Evolutionary conservation across 2,113 vertebrate genomes (phyloP).

Genomic region (Columba livia): DNA sequence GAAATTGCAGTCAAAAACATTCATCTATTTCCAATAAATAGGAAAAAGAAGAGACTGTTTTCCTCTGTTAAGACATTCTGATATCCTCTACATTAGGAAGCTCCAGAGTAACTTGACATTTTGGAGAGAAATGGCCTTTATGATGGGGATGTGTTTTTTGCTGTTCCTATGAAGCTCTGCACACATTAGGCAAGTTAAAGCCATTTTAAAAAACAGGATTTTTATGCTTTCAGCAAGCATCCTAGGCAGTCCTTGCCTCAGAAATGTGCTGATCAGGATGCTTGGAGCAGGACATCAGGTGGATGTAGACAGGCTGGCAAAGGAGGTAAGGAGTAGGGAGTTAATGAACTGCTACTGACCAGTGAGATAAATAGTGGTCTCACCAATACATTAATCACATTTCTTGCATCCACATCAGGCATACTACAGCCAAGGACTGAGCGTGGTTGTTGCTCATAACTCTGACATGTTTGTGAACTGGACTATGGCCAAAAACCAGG

Average conservation of each 20-base stretch:
- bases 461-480: not conserved
- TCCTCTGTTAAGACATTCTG: not conserved
- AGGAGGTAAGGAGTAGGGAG: not conserved
- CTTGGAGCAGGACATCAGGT: not conserved
- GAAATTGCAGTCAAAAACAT: not conserved
- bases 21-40: not conserved
- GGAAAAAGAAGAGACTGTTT: not conserved
- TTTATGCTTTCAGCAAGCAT: not conserved
- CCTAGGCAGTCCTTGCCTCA: not conserved
- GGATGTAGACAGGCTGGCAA: not conserved
- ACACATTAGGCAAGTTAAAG: not conserved
- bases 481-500: not conserved
- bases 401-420: not conserved
- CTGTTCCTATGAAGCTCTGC: not conserved
- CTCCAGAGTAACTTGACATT: not conserved
- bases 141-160: not conserved
- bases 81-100: not conserved
- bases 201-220: not conserved
- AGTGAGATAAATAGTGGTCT: not conserved
- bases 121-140: not conserved
- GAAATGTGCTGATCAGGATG: not conserved
- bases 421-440: not conserved
- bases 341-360: not conserved
- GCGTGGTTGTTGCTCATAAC: not conserved
- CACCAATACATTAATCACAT: not conserved